phyloP scores from a whole-genome alignment of 30 jellyfish, hydroid and myxozoan genomes.

The Rhopilema esculentum region DNA sequence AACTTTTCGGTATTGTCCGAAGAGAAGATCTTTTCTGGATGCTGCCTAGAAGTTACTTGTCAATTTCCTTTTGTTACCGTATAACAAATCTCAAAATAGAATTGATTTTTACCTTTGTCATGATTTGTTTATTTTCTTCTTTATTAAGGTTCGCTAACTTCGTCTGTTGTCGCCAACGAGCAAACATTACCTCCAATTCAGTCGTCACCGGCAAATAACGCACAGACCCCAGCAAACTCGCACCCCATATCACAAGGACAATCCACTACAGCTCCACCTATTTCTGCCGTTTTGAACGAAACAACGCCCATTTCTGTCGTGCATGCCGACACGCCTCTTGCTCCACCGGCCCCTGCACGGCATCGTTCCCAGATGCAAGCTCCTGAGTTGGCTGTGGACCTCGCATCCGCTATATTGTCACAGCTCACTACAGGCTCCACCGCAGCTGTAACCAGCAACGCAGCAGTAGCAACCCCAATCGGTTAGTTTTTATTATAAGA shows the following conservation, averaged over 20 bases:
- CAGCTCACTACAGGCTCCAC: constrained; percentile 89
- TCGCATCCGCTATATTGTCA: constrained; percentile 92
- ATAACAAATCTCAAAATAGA: too few relatives aligned
- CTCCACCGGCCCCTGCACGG: constrained; percentile 23
- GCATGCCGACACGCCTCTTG: constrained; percentile 45
- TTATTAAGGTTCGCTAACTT: not conserved
- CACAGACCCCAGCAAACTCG: not conserved
- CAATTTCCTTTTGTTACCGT: too few relatives aligned
- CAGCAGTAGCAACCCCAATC: constrained; percentile 56
- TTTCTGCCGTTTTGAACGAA: not conserved
- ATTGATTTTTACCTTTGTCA: too few relatives aligned
- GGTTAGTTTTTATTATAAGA: constrained; percentile 31
- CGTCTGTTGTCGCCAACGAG: not conserved
- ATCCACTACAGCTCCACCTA: not conserved
- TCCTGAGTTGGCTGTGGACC: constrained; percentile 83
- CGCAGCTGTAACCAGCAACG: constrained; percentile 70
- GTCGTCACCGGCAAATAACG: not conserved
- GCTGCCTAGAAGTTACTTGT: too few relatives aligned
- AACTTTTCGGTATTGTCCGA: too few relatives aligned
- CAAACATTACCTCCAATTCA: not conserved
- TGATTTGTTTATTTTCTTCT: too few relatives aligned
- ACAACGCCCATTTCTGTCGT: constrained; percentile 33
- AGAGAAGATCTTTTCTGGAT: too few relatives aligned
- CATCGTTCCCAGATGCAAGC: constrained; percentile 3
- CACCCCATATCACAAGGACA: not conserved